Evolutionary conservation across 2,797 vertebrate species (phyloP), one percentile per base, ranked within the genome.

Genomic region (Trichosurus vulpecula): DNA sequence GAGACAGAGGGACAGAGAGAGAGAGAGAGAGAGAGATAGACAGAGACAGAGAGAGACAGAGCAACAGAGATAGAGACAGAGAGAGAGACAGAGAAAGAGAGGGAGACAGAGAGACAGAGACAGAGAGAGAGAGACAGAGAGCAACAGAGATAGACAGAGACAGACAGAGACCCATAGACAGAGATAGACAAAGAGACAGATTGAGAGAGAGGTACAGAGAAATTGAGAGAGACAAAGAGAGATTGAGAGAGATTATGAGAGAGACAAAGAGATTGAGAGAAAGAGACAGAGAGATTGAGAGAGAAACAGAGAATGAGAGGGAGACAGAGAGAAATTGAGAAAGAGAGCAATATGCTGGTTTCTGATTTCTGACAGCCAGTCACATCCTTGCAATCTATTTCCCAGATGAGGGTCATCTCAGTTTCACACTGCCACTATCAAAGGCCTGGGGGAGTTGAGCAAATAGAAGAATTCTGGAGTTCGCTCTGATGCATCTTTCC

Each of bases 331-430:
- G 25, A 58, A 58, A 35, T 31, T 25, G 16, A 74, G 61, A 74
- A 16, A 41, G 6, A 41, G n/a, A 74, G 16, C 31, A 8, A 22
- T 16, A 66, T 66, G 1, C 1, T 74, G n/a, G 22, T 66, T 53
- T 56, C 56, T 74, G 66, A 41, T 91, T 54, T 52, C 10, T 0
- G 27, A 25, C 95, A 95, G 56, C 74, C 66, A 93, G 47, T 95
- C 93, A 97, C 97, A 90, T 92, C 92, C 12, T 54, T 92, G 19
- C 31, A 92, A 95, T 94, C 91, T 35, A 51, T 91, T 95, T 94
- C 81, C 47, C 89, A 25, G 91, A 94, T 93, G 3, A 58, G 8
- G 2, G 8, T 97, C 89, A 47, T 41, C 0, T n/a, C 41, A 4
- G 14, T n/a, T 9, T 94, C 87, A 95, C n/a, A 56, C 9, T 1